These are phyloP conservation scores for Hucho hucho DNA, from an alignment of 2,113 vertebrate genomes.

Conservation along the genomic window DNA sequence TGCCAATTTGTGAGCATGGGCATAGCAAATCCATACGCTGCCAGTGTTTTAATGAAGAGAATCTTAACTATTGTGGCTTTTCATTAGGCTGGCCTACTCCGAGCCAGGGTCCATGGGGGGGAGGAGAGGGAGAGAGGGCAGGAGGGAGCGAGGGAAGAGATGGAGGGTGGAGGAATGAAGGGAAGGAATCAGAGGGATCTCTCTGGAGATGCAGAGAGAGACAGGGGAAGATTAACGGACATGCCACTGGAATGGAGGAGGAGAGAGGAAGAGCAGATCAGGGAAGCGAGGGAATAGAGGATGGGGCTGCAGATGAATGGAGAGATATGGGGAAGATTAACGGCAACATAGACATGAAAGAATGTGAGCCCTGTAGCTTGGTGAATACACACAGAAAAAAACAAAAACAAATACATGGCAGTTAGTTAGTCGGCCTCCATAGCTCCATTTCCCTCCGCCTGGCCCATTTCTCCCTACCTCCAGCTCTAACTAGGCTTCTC, in stretches of 20 bases:
- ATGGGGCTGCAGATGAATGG: background rate
- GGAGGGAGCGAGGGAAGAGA: constrained; percentile 8
- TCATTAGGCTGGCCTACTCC: constrained; percentile 27
- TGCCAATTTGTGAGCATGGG: constrained; percentile 23
- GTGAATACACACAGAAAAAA: no score
- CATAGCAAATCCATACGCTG: constrained; percentile 29
- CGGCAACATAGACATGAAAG: constrained; percentile 22
- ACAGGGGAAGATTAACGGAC: constrained; percentile 5
- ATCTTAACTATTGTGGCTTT: constrained; percentile 43
- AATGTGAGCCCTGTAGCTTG: no score
- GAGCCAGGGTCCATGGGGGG: constrained; percentile 2
- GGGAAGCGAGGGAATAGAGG: constrained; percentile 40
- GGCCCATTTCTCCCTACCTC: background rate
- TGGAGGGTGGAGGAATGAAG: background rate
- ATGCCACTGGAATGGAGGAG: no score
- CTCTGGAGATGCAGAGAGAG: constrained; percentile 5
- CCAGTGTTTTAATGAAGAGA: constrained; percentile 51
- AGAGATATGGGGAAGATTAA: constrained; percentile 8
- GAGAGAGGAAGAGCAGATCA: constrained; percentile 45
- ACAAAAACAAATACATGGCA: no score
- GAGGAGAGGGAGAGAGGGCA: constrained; percentile 1
- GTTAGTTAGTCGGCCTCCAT: no score
- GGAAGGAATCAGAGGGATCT: no score
- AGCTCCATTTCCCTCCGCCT: background rate
- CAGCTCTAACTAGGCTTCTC: constrained; percentile 5